These are phyloP conservation scores for Crax fasciolata DNA, from an alignment of 2,797 vertebrate species.

Conservation along the genomic window DNA sequence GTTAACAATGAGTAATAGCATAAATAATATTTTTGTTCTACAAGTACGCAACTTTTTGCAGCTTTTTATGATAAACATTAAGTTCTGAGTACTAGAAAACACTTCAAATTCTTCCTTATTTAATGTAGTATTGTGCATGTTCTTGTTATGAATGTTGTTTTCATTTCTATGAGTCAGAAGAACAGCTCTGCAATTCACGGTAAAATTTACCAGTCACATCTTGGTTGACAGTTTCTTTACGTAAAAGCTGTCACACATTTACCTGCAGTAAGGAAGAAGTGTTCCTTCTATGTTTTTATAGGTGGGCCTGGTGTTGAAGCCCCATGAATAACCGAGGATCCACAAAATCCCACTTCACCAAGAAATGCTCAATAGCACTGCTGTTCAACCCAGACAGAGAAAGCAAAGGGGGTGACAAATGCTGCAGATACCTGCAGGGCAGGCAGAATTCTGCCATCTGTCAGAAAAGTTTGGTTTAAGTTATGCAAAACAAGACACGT, in stretches of 20 bases:
- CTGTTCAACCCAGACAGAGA: background rate
- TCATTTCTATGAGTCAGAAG: background rate
- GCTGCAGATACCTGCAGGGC: background rate
- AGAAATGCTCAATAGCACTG: background rate
- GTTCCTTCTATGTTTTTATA: background rate
- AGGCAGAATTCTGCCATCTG: background rate
- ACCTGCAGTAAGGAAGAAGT: background rate
- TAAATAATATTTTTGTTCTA: background rate
- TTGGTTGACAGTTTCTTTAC: background rate
- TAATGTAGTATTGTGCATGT: background rate
- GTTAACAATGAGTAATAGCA: background rate
- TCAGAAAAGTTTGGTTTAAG: background rate
- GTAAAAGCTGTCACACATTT: background rate
- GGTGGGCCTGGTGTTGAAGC: background rate
- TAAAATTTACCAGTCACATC: background rate
- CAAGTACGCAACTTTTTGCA: background rate
- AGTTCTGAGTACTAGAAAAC: background rate
- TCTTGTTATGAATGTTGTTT: background rate
- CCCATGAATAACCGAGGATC: background rate
- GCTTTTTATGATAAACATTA: background rate
- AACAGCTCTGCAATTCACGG: background rate
- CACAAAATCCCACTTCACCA: background rate
- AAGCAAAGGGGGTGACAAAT: background rate
- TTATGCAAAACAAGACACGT: background rate
- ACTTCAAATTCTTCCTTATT: background rate